Percentiles rank a stretch among this genome's conserved stretches.
phyloP scores from a whole-genome alignment of 2,888 invertebrate genomes.

The Adineta ricciae region DNA sequence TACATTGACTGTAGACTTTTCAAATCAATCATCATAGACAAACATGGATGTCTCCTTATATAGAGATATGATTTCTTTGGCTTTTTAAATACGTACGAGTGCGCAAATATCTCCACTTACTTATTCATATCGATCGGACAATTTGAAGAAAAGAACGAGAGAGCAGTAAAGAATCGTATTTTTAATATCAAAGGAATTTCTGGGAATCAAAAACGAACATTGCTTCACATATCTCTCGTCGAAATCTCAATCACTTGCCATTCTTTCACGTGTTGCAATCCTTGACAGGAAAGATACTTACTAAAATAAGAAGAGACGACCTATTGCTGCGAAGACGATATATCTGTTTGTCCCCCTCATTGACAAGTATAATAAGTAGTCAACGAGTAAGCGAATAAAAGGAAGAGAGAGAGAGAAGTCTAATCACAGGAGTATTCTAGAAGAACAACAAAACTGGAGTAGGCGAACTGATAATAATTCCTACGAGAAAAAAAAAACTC shows the following conservation, averaged over 20 bases:
- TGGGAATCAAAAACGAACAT: neutral
- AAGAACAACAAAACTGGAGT: neutral
- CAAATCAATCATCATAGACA: neutral
- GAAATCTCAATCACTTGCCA: neutral
- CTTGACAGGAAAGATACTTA: neutral
- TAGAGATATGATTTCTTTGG: neutral
- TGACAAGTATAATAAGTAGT: constrained; percentile 5
- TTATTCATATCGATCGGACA: neutral
- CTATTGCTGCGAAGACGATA: neutral
- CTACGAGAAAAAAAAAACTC: neutral
- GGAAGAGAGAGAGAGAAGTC: neutral
- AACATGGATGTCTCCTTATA: neutral
- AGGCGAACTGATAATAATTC: neutral
- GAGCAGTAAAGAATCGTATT: neutral
- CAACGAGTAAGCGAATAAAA: neutral
- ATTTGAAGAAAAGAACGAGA: neutral
- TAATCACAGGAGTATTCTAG: neutral
- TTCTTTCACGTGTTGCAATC: neutral
- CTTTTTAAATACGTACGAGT: neutral
- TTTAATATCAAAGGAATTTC: neutral
- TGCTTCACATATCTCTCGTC: neutral
- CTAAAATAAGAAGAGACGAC: neutral
- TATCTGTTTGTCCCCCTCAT: neutral
- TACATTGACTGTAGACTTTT: neutral
- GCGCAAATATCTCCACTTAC: neutral